Conservation (phyloP, 2,113 vertebrate genomes). For the Mustela lutreola region DNA sequence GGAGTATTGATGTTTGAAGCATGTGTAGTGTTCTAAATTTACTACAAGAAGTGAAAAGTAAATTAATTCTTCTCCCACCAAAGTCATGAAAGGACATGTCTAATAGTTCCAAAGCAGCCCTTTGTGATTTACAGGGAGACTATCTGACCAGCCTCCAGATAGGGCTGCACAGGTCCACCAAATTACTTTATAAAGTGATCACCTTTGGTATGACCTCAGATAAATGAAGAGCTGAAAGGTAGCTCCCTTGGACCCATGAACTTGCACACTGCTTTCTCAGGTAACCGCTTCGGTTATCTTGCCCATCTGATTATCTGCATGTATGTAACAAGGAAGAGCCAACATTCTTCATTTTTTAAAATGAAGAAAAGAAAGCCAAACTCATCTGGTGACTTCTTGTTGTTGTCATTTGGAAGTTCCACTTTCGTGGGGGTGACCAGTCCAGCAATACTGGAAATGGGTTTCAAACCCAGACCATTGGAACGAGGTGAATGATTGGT, state of each 20-base stretch:
- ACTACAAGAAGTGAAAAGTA: neutral
- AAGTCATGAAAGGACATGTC: neutral
- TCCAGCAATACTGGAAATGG: neutral
- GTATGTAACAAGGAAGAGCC: fast-evolving
- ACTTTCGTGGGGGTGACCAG: neutral
- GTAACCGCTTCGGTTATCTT: neutral
- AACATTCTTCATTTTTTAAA: neutral
- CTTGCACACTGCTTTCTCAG: neutral
- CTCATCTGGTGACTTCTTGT: neutral
- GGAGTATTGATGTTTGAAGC: neutral
- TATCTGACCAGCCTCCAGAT: neutral
- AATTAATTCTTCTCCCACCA: neutral
- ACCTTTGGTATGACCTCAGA: neutral
- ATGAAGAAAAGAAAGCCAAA: neutral
- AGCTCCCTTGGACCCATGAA: neutral
- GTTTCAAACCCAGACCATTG: neutral
- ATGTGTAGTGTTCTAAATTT: neutral
- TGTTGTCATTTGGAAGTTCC: neutral
- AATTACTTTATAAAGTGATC: neutral
- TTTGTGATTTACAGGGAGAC: neutral
- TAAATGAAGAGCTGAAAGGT: neutral
- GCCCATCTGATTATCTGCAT: neutral
- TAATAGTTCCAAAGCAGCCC: neutral
- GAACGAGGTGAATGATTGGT: neutral
- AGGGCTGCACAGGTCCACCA: neutral